phyloP scores from a whole-genome alignment of 1,140 invertebrate genomes.

The Venustaconcha ellipsiformis region DNA sequence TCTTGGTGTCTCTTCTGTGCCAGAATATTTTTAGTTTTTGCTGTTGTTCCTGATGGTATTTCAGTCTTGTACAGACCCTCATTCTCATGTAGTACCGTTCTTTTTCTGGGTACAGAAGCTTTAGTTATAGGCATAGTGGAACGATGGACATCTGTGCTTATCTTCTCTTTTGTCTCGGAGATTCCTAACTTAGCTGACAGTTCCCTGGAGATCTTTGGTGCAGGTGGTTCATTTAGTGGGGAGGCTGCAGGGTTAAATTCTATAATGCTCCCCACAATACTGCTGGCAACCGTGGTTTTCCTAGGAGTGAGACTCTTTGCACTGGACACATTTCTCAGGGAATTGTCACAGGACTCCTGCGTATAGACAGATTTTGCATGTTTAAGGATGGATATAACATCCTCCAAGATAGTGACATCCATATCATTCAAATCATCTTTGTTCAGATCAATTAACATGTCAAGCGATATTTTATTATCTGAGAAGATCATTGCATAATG shows the following conservation, averaged over 20 bases:
- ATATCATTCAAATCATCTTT: conserved; percentile 87
- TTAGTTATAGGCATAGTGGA: conserved; percentile 19
- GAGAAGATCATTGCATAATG: conserved; percentile 86
- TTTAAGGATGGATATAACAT: conserved; percentile 86
- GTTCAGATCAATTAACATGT: conserved; percentile 85
- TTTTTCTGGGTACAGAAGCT: conserved; percentile 44
- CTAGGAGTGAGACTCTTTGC: too few species aligned
- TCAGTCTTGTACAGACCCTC: conserved; percentile 48
- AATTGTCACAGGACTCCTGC: conserved; percentile 64
- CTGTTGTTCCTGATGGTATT: conserved; percentile 41
- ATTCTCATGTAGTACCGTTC: conserved; percentile 65
- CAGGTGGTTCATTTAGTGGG: conserved; percentile 37
- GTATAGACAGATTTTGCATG: conserved; percentile 83
- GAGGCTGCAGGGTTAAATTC: conserved; percentile 51
- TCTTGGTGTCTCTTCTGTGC: conserved; percentile 30
- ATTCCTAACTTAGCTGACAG: conserved; percentile 52
- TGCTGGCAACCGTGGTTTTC: conserved; percentile 56
- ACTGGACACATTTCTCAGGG: too few species aligned
- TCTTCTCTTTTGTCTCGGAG: conserved; percentile 11
- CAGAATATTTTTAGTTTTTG: conserved; percentile 46
- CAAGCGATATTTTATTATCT: conserved; percentile 83
- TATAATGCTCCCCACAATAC: conserved; percentile 60
- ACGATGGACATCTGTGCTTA: neutral
- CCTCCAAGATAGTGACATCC: conserved; percentile 85
- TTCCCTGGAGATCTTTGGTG: conserved; percentile 50